Conservation (phyloP, 1,140 invertebrate species). For the Drosophila bipectinata region DNA sequence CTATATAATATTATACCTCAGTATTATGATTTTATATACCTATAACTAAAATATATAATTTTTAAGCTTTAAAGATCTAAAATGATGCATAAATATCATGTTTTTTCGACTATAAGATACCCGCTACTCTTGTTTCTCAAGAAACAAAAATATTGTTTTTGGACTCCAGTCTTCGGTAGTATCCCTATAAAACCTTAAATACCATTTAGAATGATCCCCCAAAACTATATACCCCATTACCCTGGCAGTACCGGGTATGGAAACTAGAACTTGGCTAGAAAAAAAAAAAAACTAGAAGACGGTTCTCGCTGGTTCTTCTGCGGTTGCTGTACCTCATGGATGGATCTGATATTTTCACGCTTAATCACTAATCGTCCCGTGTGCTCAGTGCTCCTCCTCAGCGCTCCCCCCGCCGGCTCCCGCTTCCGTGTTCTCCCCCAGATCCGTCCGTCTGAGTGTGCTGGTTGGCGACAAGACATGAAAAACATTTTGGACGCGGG, state of each 20-base stretch:
- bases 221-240: no score
- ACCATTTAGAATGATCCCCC: no score
- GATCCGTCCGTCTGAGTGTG: constrained; percentile 19
- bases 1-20: no score
- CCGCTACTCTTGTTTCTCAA: no score
- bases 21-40: no score
- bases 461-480: constrained; percentile 61
- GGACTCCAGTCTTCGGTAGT: no score
- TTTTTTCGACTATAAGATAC: no score
- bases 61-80: no score
- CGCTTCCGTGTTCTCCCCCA: not conserved
- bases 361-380: constrained; percentile 78
- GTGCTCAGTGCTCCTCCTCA: not conserved
- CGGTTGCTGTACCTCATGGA: constrained; percentile 52
- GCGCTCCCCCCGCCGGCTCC: not conserved
- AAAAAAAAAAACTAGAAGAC: constrained; percentile 23
- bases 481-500: constrained; percentile 70
- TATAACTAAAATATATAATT: no score
- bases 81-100: no score
- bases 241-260: not conserved
- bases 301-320: constrained; percentile 10
- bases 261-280: constrained; percentile 2
- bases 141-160: no score
- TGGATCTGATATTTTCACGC: constrained; percentile 78
- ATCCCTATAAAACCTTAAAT: no score